Percentiles rank a stretch among this genome's conserved stretches.
phyloP scores from a whole-genome alignment of 1,140 invertebrate genomes.

The Ectropis grisescens region DNA sequence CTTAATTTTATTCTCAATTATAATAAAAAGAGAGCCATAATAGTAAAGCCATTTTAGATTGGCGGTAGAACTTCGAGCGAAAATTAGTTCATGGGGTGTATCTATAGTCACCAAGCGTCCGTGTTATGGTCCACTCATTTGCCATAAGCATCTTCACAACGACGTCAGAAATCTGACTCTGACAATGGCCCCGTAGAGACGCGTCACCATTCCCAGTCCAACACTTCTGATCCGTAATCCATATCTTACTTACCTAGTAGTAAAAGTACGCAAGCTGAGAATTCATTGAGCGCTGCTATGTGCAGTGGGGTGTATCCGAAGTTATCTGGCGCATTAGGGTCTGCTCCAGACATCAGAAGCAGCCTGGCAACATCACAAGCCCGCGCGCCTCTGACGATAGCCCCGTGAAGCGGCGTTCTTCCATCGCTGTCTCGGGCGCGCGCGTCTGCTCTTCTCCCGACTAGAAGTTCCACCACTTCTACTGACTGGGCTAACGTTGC shows the following conservation, averaged over 20 bases:
- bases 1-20: too few species aligned
- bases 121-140: too few species aligned
- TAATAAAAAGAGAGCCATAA: too few species aligned
- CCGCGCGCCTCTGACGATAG: constrained; percentile 81
- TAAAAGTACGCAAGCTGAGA: constrained; percentile 80
- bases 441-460: constrained; percentile 74
- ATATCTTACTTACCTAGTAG: constrained; percentile 71
- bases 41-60: too few species aligned
- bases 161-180: too few species aligned
- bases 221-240: constrained; percentile 85
- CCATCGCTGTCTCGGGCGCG: constrained; percentile 77
- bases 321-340: constrained; percentile 82
- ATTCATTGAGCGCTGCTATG: constrained; percentile 87
- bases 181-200: too few species aligned
- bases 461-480: constrained; percentile 78
- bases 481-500: constrained; percentile 81
- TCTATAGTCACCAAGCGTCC: too few species aligned
- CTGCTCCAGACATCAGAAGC: constrained; percentile 77
- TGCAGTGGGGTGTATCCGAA: constrained; percentile 87
- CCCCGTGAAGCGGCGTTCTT: constrained; percentile 82
- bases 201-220: too few species aligned
- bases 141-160: too few species aligned
- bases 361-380: constrained; percentile 79
- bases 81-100: too few species aligned
- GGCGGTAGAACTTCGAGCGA: too few species aligned